Conservation (phyloP, 2,113 vertebrate genomes). For the Girardinichthys multiradiatus region DNA sequence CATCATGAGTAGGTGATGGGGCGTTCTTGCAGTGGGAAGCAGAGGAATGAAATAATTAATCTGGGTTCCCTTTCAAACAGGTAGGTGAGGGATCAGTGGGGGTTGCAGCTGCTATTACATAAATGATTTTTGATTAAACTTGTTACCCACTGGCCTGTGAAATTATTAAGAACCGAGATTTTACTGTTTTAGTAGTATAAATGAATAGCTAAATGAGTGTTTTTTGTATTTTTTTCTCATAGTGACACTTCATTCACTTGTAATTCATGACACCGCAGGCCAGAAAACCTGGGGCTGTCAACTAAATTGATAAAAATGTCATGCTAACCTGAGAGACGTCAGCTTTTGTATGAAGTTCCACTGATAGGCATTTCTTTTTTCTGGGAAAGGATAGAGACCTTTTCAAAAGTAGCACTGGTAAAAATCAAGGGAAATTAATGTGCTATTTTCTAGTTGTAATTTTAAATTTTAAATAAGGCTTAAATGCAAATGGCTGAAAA, state of each 20-base stretch:
- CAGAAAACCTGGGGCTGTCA: constrained; percentile 13
- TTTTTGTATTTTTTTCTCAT: constrained; percentile 6
- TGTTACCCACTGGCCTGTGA: constrained; percentile 2
- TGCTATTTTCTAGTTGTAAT: background rate
- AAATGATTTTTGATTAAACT: constrained; percentile 23
- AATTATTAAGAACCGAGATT: background rate
- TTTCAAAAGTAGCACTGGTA: constrained; percentile 9
- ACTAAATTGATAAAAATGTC: constrained; percentile 45
- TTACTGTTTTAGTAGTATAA: background rate
- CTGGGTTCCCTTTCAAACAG: constrained; percentile 19
- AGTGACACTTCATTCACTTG: constrained; percentile 6
- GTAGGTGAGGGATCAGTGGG: constrained; percentile 19
- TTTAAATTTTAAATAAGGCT: background rate
- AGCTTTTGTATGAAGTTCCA: constrained; percentile 12
- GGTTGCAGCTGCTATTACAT: constrained; percentile 11
- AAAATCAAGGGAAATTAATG: constrained; percentile 6
- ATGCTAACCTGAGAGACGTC: constrained; percentile 34
- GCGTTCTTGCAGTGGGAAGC: constrained; percentile 38
- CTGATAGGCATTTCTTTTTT: constrained; percentile 10
- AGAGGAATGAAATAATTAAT: constrained; percentile 43
- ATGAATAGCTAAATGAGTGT: background rate
- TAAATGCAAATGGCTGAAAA: background rate
- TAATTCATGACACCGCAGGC: constrained; percentile 11
- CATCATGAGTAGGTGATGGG: constrained; percentile 46
- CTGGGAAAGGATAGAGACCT: background rate